These are phyloP conservation scores for Sphaeramia orbicularis DNA, from an alignment of 2,797 vertebrate species.

Conservation along the genomic window DNA sequence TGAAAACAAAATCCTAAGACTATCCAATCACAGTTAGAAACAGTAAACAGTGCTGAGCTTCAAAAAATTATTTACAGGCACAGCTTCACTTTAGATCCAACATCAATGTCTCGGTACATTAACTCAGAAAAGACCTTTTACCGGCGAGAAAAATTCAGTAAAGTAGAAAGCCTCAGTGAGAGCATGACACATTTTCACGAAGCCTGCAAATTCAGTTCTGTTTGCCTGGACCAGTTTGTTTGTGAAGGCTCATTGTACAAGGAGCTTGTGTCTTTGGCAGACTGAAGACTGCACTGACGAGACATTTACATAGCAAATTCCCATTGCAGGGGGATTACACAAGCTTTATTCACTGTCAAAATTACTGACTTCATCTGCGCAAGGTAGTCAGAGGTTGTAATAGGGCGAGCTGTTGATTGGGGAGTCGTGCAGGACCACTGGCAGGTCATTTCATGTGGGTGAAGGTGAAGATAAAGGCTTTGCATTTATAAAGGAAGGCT, in stretches of 20 bases:
- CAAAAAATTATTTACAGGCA: neutral
- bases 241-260: slow-evolving; percentile 39
- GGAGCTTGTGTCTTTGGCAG: slow-evolving; percentile 8
- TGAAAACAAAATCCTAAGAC: too few species aligned
- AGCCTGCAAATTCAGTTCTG: slow-evolving; percentile 27
- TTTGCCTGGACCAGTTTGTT: slow-evolving; percentile 29
- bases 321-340: slow-evolving; percentile 24
- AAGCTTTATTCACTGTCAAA: slow-evolving; percentile 19
- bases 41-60: too few species aligned
- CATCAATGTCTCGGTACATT: slow-evolving; percentile 5
- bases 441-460: slow-evolving; percentile 17
- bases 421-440: slow-evolving; percentile 8
- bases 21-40: too few species aligned
- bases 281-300: slow-evolving; percentile 6
- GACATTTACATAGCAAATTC: slow-evolving; percentile 30
- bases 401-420: slow-evolving; percentile 14
- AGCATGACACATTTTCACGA: slow-evolving; percentile 10
- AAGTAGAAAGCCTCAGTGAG: slow-evolving; percentile 13
- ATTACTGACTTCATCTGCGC: slow-evolving; percentile 25
- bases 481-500: slow-evolving; percentile 9
- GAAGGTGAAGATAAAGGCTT: slow-evolving; percentile 10
- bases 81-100: neutral
- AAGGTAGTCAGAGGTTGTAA: slow-evolving; percentile 32
- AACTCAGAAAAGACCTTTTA: slow-evolving; percentile 2
- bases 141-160: slow-evolving; percentile 10